A percentile compares a stretch with the other conserved stretches of the same genome.
These are phyloP conservation scores for Scaptomyza graminum DNA, from an alignment of 1,140 invertebrate species.

Conservation along the genomic window DNA sequence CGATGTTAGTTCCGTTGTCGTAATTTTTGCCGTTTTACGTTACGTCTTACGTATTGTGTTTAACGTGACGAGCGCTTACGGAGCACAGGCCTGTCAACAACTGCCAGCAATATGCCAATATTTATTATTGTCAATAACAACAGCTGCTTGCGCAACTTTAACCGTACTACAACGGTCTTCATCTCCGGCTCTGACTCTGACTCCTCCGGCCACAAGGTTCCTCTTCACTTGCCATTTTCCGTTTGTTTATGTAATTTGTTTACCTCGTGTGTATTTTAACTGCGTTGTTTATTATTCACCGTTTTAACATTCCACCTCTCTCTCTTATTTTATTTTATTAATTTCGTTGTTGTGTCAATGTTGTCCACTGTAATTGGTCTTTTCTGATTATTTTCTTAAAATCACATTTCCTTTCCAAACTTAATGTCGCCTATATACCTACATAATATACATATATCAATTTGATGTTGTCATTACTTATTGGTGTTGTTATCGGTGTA, in stretches of 20 bases:
- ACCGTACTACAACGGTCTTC: not conserved
- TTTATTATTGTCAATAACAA: slow-evolving; percentile 58
- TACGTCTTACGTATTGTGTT: slow-evolving; percentile 45
- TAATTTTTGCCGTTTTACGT: slow-evolving; percentile 47
- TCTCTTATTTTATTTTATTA: slow-evolving; percentile 24
- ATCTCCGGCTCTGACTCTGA: slow-evolving; percentile 5
- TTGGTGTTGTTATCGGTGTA: slow-evolving; percentile 39
- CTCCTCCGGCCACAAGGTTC: slow-evolving; percentile 44
- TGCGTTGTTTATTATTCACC: slow-evolving; percentile 48
- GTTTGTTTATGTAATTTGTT: slow-evolving; percentile 81
- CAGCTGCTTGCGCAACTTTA: slow-evolving; percentile 13
- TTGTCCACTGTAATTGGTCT: slow-evolving; percentile 73
- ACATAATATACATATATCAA: slow-evolving; percentile 24
- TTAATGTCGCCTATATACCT: slow-evolving; percentile 2
- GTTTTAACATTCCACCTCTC: slow-evolving; percentile 41
- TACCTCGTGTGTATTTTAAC: slow-evolving; percentile 50
- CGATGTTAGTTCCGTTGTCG: slow-evolving; percentile 26
- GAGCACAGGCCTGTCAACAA: slow-evolving; percentile 11
- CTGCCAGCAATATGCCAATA: slow-evolving; percentile 61
- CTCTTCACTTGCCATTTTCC: slow-evolving; percentile 29
- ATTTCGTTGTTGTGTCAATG: slow-evolving; percentile 61
- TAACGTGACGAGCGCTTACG: slow-evolving; percentile 36
- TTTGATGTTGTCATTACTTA: slow-evolving; percentile 54
- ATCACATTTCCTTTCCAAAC: not conserved
- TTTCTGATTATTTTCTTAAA: slow-evolving; percentile 36